Percentiles rank a stretch among this genome's conserved stretches.
phyloP scores from a whole-genome alignment of 2,888 invertebrate species.

The Cloeon dipterum region DNA sequence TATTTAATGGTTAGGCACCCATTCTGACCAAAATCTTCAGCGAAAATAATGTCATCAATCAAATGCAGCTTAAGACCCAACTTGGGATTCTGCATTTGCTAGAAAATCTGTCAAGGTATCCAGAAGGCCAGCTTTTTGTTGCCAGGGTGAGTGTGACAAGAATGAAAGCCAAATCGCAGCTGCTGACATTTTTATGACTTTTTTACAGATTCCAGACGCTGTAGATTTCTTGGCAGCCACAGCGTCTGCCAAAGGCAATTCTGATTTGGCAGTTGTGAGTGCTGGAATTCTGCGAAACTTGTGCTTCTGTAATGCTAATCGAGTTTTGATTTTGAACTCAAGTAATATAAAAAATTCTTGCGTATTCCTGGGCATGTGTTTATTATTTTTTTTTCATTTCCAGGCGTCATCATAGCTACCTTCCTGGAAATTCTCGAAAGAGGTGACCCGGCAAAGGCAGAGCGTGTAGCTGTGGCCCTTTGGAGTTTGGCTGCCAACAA shows the following conservation, averaged over 20 bases:
- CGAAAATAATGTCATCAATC: too few species aligned
- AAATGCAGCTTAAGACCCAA: too few species aligned
- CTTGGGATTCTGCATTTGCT: too few species aligned
- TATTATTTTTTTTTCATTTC: too few species aligned
- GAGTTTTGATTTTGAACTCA: not conserved
- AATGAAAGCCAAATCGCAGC: not conserved
- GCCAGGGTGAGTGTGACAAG: not conserved
- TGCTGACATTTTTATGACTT: too few species aligned
- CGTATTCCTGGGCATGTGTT: too few species aligned
- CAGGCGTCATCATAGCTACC: not conserved
- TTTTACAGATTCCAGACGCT: not conserved
- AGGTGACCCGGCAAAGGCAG: not conserved
- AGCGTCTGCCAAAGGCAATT: not conserved
- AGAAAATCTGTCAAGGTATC: too few species aligned
- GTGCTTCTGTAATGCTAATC: not conserved
- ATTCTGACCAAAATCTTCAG: too few species aligned
- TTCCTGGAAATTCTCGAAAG: not conserved
- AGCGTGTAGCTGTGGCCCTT: not conserved
- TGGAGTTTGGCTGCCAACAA: constrained; percentile 1
- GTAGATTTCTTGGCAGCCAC: not conserved
- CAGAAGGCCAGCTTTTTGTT: not conserved
- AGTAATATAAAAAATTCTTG: not conserved
- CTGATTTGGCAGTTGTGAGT: not conserved
- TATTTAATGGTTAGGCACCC: too few species aligned
- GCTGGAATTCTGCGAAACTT: not conserved